Percentiles rank a stretch among this genome's conserved stretches.
phyloP scores from a whole-genome alignment of 2,797 vertebrate species.

The Danio choprae region DNA sequence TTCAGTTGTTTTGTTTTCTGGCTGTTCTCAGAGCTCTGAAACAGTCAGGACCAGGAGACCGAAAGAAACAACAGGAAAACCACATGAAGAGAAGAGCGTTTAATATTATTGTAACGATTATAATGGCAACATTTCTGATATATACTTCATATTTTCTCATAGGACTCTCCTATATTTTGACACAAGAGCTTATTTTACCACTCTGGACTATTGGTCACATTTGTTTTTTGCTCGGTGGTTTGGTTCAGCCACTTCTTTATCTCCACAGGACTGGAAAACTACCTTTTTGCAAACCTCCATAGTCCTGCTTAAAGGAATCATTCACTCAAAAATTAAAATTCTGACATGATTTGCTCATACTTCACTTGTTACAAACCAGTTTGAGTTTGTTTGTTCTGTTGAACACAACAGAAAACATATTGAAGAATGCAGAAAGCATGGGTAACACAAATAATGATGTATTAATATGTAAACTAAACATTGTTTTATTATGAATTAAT shows the following conservation, averaged over 20 bases:
- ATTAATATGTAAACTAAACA: no score
- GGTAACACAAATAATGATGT: no score
- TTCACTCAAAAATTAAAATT: no score
- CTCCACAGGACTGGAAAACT: conserved; percentile 13
- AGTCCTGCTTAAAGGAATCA: not conserved
- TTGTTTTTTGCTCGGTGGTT: conserved; percentile 10
- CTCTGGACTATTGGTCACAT: not conserved
- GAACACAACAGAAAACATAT: no score
- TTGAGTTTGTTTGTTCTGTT: no score
- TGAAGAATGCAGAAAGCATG: no score
- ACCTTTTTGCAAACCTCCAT: not conserved
- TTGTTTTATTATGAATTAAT: no score
- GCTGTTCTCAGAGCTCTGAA: conserved; percentile 44
- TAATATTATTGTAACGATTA: conserved; percentile 16
- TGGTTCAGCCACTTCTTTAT: conserved; percentile 13
- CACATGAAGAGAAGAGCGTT: not conserved
- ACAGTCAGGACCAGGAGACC: conserved; percentile 19
- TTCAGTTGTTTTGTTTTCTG: conserved; percentile 36
- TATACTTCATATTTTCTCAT: not conserved
- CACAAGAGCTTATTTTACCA: no score
- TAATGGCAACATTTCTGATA: not conserved
- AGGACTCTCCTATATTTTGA: conserved; percentile 24
- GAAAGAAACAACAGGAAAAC: not conserved
- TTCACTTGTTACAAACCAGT: no score
- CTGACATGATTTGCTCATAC: no score